Percentiles rank a stretch among this genome's conserved stretches.
Evolutionary conservation across 2,888 invertebrate species (phyloP).

Genomic region (Nasonovia ribisnigri): DNA sequence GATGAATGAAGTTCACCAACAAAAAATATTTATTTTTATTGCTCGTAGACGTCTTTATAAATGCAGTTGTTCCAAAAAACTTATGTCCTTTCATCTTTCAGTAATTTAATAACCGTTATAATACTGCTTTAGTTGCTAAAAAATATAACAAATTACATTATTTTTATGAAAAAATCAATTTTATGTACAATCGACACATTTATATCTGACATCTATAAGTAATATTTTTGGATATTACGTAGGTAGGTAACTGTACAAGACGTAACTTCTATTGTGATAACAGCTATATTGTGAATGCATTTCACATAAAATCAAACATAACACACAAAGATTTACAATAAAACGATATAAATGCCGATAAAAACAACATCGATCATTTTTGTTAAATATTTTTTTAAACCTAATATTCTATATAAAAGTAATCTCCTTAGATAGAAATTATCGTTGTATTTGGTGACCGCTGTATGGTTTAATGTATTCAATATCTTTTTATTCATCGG

Average conservation of each 20-base stretch:
- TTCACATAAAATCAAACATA: not conserved
- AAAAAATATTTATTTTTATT: not conserved
- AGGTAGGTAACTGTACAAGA: not conserved
- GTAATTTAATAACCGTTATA: not conserved
- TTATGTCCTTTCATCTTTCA: not conserved
- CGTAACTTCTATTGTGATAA: not conserved
- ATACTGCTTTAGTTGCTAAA: not conserved
- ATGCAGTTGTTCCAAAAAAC: not conserved
- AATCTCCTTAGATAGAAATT: not conserved
- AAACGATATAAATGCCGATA: not conserved
- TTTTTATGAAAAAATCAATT: not conserved
- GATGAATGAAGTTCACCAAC: not conserved
- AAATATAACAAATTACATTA: not conserved
- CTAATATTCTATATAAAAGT: not conserved
- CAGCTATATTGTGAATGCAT: not conserved
- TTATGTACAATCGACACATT: not conserved
- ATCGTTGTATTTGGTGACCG: not conserved
- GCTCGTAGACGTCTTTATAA: not conserved
- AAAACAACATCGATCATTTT: not conserved
- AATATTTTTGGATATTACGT: not conserved
- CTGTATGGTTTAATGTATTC: not conserved
- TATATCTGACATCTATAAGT: not conserved
- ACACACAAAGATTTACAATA: not conserved
- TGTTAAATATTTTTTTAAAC: not conserved
- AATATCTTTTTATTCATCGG: not conserved